A percentile compares a stretch with the other conserved stretches of the same genome.
phyloP scores from a whole-genome alignment of 2,797 vertebrate species.

The Micromesistius poutassou region DNA sequence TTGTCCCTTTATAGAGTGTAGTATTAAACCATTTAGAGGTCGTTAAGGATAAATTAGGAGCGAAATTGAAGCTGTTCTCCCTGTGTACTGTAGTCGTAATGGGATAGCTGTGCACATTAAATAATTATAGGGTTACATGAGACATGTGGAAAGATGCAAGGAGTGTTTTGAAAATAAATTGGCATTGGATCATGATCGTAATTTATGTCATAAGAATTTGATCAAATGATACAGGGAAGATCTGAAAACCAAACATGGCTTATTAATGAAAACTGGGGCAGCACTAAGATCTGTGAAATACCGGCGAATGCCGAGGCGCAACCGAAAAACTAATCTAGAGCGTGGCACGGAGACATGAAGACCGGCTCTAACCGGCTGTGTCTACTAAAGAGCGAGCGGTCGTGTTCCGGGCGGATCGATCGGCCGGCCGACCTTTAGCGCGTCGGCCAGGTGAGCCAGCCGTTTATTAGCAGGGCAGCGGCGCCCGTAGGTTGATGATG shows the following conservation, averaged over 20 bases:
- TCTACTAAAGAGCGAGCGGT: background rate
- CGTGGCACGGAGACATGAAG: background rate
- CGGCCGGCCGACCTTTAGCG: slow-evolving; percentile 54
- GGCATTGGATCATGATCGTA: background rate
- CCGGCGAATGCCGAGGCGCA: too few relatives aligned
- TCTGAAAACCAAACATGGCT: background rate
- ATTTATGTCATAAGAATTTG: background rate
- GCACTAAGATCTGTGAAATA: background rate
- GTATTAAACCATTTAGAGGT: background rate
- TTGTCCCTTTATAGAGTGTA: background rate
- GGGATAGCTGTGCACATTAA: background rate
- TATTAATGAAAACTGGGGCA: background rate
- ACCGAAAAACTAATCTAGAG: too few relatives aligned
- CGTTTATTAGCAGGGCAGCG: slow-evolving; percentile 37
- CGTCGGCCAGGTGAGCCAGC: slow-evolving; percentile 56
- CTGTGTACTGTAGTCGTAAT: background rate
- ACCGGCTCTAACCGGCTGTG: background rate
- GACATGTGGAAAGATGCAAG: background rate
- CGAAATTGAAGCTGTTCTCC: background rate
- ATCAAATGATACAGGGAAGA: background rate
- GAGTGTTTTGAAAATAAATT: slow-evolving; percentile 1
- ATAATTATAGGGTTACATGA: background rate
- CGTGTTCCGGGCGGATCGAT: slow-evolving; percentile 25
- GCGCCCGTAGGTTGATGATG: slow-evolving; percentile 7
- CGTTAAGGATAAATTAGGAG: background rate